Conservation (phyloP, 1,140 invertebrate genomes). For the Musca domestica region DNA sequence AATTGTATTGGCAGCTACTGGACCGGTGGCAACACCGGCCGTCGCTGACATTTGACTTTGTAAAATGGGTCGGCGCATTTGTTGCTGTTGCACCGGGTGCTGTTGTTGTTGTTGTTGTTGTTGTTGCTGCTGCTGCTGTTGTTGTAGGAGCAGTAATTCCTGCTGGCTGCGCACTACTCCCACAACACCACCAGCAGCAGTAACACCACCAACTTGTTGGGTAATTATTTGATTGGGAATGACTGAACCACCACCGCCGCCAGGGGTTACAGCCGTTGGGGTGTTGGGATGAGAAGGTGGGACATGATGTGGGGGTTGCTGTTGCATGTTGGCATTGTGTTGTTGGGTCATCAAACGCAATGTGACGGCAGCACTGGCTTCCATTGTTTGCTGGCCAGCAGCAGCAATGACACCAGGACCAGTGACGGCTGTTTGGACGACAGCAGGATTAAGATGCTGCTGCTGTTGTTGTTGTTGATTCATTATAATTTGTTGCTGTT, state of each 20-base stretch:
- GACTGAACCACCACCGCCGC: no score
- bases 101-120: constrained; percentile 46
- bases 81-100: constrained; percentile 39
- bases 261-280: constrained; percentile 38
- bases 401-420: constrained; percentile 4
- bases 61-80: constrained; percentile 23
- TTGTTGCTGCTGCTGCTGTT: constrained; percentile 44
- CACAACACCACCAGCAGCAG: constrained; percentile 27
- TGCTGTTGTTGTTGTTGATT: constrained; percentile 31
- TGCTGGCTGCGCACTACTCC: constrained; percentile 41
- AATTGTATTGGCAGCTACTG: constrained; percentile 15
- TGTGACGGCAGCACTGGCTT: constrained; percentile 70
- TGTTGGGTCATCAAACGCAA: constrained; percentile 77
- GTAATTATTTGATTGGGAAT: no score
- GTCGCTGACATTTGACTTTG: constrained; percentile 21
- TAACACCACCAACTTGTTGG: constrained; percentile 10
- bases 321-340: constrained; percentile 63
- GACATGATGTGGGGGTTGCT: constrained; percentile 31
- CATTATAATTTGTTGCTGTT: constrained; percentile 36
- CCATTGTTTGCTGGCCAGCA: constrained; percentile 49
- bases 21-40: neutral
- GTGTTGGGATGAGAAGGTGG: constrained; percentile 16
- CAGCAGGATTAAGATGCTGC: neutral
- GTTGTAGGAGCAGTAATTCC: constrained; percentile 43
- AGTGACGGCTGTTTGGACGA: constrained; percentile 15